Conservation (phyloP, 92 coral and sea anemone species). For the Porites rus region DNA sequence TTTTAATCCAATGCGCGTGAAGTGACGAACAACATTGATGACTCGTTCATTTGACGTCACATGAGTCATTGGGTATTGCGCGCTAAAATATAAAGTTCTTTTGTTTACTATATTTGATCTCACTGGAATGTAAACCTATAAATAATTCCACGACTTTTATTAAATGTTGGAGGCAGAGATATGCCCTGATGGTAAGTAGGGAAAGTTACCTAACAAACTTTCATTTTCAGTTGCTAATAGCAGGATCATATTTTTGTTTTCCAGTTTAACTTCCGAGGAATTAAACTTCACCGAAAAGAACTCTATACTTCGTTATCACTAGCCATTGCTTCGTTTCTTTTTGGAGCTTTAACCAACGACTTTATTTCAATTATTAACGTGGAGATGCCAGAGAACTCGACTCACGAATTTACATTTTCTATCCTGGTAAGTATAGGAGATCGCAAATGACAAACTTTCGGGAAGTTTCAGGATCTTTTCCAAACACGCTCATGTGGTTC, state of each 20-base stretch:
- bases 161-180: constrained; percentile 23
- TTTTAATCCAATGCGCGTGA: constrained; percentile 34
- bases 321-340: constrained; percentile 71
- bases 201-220: no score
- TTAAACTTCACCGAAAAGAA: constrained; percentile 91
- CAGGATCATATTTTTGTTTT: constrained; percentile 10
- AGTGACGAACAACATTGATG: constrained; percentile 50
- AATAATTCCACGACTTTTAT: neutral
- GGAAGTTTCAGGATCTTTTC: no score
- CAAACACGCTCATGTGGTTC: no score
- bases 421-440: constrained; percentile 73
- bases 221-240: neutral
- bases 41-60: constrained; percentile 60
- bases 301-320: constrained; percentile 83
- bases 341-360: constrained; percentile 89
- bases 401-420: constrained; percentile 85
- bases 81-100: neutral
- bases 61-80: neutral
- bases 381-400: constrained; percentile 95
- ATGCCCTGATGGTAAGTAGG: constrained; percentile 37
- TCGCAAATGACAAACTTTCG: no score
- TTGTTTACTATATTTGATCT: neutral
- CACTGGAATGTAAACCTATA: neutral
- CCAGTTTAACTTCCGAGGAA: constrained; percentile 94
- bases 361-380: constrained; percentile 76